Percentiles rank a stretch among this genome's conserved stretches.
Evolutionary conservation across 92 coral and sea anemone genomes (phyloP).

Genomic region (Epizoanthus scotinus): DNA sequence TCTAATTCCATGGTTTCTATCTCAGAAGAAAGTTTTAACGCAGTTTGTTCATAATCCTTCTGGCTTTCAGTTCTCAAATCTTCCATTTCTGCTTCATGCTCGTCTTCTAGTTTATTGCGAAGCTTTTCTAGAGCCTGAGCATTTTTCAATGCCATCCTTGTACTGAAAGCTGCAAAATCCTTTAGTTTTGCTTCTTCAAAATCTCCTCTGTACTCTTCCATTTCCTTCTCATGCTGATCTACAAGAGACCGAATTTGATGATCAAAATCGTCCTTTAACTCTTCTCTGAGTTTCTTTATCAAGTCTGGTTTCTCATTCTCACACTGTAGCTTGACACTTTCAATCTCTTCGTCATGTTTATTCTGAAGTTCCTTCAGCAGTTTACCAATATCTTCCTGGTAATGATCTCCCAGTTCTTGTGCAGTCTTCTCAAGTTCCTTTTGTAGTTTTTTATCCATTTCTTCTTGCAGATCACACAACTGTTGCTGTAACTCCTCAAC

Average conservation of each 20-base stretch:
- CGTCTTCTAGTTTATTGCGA: constrained; percentile 56
- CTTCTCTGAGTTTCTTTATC: constrained; percentile 46
- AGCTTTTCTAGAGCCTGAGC: constrained; percentile 76
- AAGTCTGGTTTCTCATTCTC: constrained; percentile 58
- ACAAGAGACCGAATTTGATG: constrained; percentile 62
- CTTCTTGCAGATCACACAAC: constrained; percentile 63
- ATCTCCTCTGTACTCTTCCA: constrained; percentile 68
- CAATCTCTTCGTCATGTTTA: constrained; percentile 63
- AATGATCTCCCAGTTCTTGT: constrained; percentile 74
- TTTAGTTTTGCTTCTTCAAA: constrained; percentile 75
- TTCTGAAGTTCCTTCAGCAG: constrained; percentile 67
- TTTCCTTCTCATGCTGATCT: constrained; percentile 76
- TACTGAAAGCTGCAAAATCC: constrained; percentile 74
- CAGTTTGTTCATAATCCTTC: constrained; percentile 81
- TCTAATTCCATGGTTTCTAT: constrained; percentile 76
- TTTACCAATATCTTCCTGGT: constrained; percentile 73
- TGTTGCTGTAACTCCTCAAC: constrained; percentile 72
- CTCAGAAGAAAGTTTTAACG: constrained; percentile 75
- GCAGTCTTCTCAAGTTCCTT: constrained; percentile 75
- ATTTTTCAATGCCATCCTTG: constrained; percentile 70
- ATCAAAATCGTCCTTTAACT: constrained; percentile 48
- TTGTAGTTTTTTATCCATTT: constrained; percentile 63
- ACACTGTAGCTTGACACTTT: constrained; percentile 50
- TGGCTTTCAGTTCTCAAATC: constrained; percentile 86
- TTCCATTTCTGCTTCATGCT: constrained; percentile 84